Conservation (phyloP, 2,888 invertebrate species). For the Luffia ferchaultella region DNA sequence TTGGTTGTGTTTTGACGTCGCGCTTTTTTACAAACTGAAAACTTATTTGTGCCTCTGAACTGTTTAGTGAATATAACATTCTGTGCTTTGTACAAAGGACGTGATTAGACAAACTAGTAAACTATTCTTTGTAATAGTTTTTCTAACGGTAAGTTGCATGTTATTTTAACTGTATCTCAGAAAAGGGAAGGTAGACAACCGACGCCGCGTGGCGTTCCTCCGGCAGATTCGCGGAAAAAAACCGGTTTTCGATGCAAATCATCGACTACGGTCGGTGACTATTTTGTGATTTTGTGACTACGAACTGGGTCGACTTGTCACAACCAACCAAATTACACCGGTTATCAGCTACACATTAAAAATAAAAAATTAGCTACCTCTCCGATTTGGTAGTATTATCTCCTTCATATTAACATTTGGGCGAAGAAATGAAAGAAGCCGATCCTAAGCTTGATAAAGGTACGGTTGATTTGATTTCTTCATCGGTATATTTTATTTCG, state of each 20-base stretch:
- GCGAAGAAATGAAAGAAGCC: too few relatives aligned
- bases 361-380: too few relatives aligned
- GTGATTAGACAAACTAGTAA: background rate
- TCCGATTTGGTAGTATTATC: too few relatives aligned
- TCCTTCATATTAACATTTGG: too few relatives aligned
- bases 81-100: background rate
- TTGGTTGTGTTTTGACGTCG: background rate
- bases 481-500: too few relatives aligned
- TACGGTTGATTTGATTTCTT: too few relatives aligned
- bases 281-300: background rate
- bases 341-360: too few relatives aligned
- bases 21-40: background rate
- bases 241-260: slow-evolving; percentile 28
- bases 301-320: background rate
- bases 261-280: slow-evolving; percentile 18
- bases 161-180: slow-evolving; percentile 45
- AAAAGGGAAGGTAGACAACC: slow-evolving; percentile 20
- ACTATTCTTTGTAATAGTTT: background rate
- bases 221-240: slow-evolving; percentile 48
- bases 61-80: background rate
- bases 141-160: slow-evolving; percentile 15
- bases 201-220: slow-evolving; percentile 26
- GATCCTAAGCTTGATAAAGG: too few relatives aligned
- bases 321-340: background rate
- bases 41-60: background rate